phyloP scores from a whole-genome alignment of 2,113 vertebrate species.

The Eudyptes chrysolophus region DNA sequence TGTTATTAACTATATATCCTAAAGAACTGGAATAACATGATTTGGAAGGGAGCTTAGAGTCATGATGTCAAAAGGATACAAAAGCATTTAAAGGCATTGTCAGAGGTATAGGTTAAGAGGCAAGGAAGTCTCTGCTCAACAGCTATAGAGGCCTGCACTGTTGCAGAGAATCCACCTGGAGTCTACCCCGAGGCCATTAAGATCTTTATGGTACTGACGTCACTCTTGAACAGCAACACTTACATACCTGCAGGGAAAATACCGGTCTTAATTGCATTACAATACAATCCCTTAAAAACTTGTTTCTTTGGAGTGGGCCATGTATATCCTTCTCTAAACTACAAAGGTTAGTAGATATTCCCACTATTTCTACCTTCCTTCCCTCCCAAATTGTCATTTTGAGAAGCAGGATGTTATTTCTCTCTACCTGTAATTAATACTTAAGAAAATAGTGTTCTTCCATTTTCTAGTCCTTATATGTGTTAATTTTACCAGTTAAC shows the following conservation, averaged over 20 bases:
- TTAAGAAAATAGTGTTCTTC: neutral
- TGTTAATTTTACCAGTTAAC: neutral
- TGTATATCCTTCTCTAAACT: neutral
- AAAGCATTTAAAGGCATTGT: neutral
- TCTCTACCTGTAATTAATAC: neutral
- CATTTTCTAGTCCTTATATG: neutral
- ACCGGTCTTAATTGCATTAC: neutral
- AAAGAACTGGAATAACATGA: neutral
- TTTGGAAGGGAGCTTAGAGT: neutral
- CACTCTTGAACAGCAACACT: neutral
- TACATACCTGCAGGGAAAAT: neutral
- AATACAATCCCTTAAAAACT: neutral
- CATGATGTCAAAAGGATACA: neutral
- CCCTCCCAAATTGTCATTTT: neutral
- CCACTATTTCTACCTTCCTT: neutral
- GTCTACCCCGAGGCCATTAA: too few relatives aligned
- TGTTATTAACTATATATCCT: neutral
- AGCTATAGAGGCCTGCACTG: fast-evolving
- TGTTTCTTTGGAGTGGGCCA: neutral
- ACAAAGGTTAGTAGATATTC: neutral
- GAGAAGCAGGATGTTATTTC: neutral
- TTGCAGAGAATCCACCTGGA: neutral
- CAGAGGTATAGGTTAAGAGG: neutral
- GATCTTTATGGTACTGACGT: neutral
- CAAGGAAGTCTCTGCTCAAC: neutral